Evolutionary conservation across 2,113 vertebrate species (phyloP), one percentile per base, ranked within the genome.

Genomic region (Eulemur macaco): DNA sequence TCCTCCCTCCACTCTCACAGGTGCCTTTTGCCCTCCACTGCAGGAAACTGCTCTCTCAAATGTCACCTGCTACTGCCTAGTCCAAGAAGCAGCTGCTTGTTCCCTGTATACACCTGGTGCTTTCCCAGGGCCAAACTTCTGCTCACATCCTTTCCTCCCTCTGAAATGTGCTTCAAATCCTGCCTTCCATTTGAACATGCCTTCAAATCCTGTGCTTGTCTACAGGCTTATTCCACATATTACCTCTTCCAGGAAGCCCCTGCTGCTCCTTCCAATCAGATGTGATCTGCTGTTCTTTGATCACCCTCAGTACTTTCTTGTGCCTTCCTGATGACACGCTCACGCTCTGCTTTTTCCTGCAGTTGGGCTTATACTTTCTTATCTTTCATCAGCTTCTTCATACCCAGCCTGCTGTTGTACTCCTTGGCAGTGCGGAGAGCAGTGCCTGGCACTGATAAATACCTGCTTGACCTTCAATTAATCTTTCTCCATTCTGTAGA

Each of bases 381-480:
- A 87, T 66, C 66, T 85, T 80, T n/a, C 23, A 31, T 71, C 12
- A 5, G 76, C 25, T 69, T 88, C 60, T 18, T 84, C 84, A 91
- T 2, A 50, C 5, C 42, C 29, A 20, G 10, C 29, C 52, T 56
- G 31, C 34, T 71, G 82, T 82, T 82, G 89, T 37, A 74, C 77
- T 84, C 78, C 91, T 84, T 47, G 23, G 71, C 21, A 73, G 82
- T 58, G 47, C 45, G 12, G 13, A 77, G 58, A 89, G 78, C 66
- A 69, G 34, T 42, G 8, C 45, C 84, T 87, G 42, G 6, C 74
- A 64, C 50, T 92, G 47, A 85, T 81, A 86, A 93, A 52, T 52
- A 89, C 15, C 86, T 89, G 14, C 76, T 84, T 91, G 88, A 95
- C 47, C 73, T 96, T 90, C 83, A 73, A 58, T 87, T 42, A 89